Base-by-base conservation (phyloP, 64 coral and sea anemone genomes). In the Pocillopora damicornis region DNA sequence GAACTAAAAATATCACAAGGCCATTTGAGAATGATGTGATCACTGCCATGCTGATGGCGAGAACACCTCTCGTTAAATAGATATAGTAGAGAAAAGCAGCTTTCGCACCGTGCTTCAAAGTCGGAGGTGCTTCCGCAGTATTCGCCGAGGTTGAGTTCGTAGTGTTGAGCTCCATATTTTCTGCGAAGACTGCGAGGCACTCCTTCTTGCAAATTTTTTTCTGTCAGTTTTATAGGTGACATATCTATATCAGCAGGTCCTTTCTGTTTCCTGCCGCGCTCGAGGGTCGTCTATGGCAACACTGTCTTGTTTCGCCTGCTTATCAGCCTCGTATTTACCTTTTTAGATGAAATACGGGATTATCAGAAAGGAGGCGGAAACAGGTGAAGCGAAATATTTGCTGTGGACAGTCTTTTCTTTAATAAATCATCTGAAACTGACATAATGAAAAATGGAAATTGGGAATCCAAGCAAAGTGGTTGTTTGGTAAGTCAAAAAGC, bases 31-130 rank as follows among this genome's bases (percentile, higher is more conserved):
- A 61, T 22, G 88, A 17, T 11, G 89, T 95, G 25, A 95, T 66
- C 6, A 95, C 11, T n/a, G 90, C 88, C 30, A 95, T 37, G 20
- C 82, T 68, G 68, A 95, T 89, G 5, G 75, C 92, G 6, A 73
- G 60, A 30, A 95, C 59, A 59, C 94, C 90, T 37, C 94, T 87
- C 4, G 85, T 78, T 17, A 92, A 76, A 86, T 87, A 95, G 15
- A 95, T 63, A 57, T 73, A 58, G 63, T 58, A 85, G 72, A 85
- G 69, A 42, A 85, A 15, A 16, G 69, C 81, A 58, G 63, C 22
- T 15, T 72, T 20, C 45, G 18, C n/a, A 20, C 35, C n/a, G 38
- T 22, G 11, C 20, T 85, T 58, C 67, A 63, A 81, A 35, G 15
- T 13, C 22, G 1, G 57, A 12, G 81, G 15, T 1, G 81, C 1